Conservation (phyloP, 2,888 invertebrate genomes). For the Venusia cambrica region DNA sequence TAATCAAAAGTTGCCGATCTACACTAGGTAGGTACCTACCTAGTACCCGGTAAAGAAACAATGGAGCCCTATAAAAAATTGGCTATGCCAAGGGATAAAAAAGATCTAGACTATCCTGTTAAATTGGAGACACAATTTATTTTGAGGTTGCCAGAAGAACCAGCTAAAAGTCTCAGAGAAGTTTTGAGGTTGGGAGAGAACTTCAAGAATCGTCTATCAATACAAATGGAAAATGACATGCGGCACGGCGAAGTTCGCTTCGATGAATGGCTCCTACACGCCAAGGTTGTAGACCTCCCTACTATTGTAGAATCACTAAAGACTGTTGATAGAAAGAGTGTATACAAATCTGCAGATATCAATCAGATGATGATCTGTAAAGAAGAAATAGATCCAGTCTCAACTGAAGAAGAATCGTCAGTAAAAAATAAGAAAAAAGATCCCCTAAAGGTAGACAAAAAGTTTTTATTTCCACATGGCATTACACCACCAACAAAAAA, state of each 20-base stretch:
- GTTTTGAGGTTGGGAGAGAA: slow-evolving; percentile 88
- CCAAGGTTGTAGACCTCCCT: slow-evolving; percentile 95
- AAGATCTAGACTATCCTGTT: slow-evolving; percentile 74
- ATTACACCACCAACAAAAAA: slow-evolving; percentile 98
- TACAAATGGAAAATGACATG: slow-evolving; percentile 94
- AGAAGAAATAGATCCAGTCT: slow-evolving; percentile 90
- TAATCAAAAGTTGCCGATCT: too few relatives aligned
- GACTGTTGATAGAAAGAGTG: slow-evolving; percentile 97
- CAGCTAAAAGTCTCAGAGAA: slow-evolving; percentile 86
- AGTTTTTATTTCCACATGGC: slow-evolving; percentile 97
- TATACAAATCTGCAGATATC: slow-evolving; percentile 98
- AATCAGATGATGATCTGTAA: slow-evolving; percentile 95
- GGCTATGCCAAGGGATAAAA: slow-evolving; percentile 61
- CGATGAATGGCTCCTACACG: slow-evolving; percentile 92
- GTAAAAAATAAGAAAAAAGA: slow-evolving; percentile 92
- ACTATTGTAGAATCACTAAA: slow-evolving; percentile 96
- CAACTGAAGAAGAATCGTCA: slow-evolving; percentile 89
- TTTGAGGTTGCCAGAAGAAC: slow-evolving; percentile 89
- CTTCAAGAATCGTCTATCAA: slow-evolving; percentile 91
- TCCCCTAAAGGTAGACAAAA: slow-evolving; percentile 91
- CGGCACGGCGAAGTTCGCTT: slow-evolving; percentile 93
- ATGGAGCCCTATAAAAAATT: slow-evolving; percentile 18
- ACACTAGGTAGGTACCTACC: too few relatives aligned
- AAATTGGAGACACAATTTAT: slow-evolving; percentile 93
- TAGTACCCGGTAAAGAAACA: too few relatives aligned